Evolutionary conservation across 2,888 invertebrate genomes (phyloP).

Genomic region (Serrognathus titanus): DNA sequence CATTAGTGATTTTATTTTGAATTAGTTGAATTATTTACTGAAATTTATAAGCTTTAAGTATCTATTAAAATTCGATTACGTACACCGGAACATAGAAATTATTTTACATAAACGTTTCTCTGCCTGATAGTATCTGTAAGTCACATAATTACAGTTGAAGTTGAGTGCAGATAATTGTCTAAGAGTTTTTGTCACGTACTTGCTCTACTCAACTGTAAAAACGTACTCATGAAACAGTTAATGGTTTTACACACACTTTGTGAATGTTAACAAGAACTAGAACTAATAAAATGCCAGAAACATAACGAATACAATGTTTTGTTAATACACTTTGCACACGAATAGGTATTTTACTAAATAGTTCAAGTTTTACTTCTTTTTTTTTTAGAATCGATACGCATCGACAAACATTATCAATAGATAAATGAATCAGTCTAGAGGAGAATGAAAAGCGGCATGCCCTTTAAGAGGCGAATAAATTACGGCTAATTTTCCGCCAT

Average conservation of each 20-base stretch:
- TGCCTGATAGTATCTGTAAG: conserved; percentile 11
- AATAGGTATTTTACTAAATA: conserved; percentile 12
- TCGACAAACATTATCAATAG: too few species aligned
- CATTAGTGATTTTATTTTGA: too few species aligned
- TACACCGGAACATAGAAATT: too few species aligned
- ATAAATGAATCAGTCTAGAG: too few species aligned
- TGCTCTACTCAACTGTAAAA: conserved; percentile 33
- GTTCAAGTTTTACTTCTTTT: conserved; percentile 8
- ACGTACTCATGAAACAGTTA: conserved; percentile 45
- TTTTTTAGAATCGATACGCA: background rate
- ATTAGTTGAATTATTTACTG: too few species aligned
- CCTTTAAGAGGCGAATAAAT: too few species aligned
- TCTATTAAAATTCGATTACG: too few species aligned
- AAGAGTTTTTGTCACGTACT: conserved; percentile 28
- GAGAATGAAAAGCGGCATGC: too few species aligned
- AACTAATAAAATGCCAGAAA: conserved; percentile 35
- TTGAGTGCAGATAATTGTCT: conserved; percentile 24
- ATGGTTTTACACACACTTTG: conserved; percentile 44
- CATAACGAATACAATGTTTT: conserved; percentile 23
- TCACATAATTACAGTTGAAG: conserved; percentile 23
- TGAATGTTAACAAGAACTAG: conserved; percentile 44
- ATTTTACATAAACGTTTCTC: too few species aligned
- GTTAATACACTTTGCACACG: conserved; percentile 17
- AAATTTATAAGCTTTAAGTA: too few species aligned
- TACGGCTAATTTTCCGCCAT: too few species aligned